Evolutionary conservation across 2,797 vertebrate genomes (phyloP), one percentile per base, ranked within the genome.

Genomic region (Prunella strophiata): DNA sequence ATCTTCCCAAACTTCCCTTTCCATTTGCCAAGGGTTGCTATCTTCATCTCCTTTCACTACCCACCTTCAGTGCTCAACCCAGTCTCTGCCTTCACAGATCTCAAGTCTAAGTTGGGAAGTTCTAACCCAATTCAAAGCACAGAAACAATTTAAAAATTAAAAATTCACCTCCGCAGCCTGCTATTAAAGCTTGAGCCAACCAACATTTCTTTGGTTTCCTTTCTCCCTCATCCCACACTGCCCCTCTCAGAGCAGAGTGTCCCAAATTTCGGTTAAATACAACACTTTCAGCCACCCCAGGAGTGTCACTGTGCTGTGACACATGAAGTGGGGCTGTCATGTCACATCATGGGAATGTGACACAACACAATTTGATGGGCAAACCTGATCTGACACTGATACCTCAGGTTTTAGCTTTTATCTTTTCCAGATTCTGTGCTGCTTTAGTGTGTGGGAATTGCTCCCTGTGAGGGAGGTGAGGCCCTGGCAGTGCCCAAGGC

Each of bases 341-440:
- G 30, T 88, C 81, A 36, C 29, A 50, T 87, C 38, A 70, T 2
- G 6, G n/a, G 71, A 76, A 76, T 11, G 12, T 30, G 76, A 71
- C 67, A 32, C 40, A 2, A 16, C 55, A 21, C 19, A 36, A 10
- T 12, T 42, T 11, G 73, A 89, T 57, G 77, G 66, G 62, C 72
- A 85, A 94, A 88, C 43, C 52, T 43, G 43, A 89, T 19, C 17
- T 21, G 91, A 92, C 92, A 58, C 55, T 26, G n/a, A 58, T 25
- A 25, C 3, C 54, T 57, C 54, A 34, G n/a, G n/a, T 57, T 55
- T 23, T 3, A 16, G n/a, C n/a, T 57, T 57, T 57, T n/a, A 3
- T n/a, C 1, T n/a, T 3, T 55, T 21, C n/a, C 20, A 21, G 1
- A 4, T 21, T n/a, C 30, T n/a, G 20, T 4, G 52, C 52, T 55